Percentiles rank a stretch among this genome's conserved stretches.
phyloP scores from a whole-genome alignment of 2,113 vertebrate species.

The Cariama cristata region DNA sequence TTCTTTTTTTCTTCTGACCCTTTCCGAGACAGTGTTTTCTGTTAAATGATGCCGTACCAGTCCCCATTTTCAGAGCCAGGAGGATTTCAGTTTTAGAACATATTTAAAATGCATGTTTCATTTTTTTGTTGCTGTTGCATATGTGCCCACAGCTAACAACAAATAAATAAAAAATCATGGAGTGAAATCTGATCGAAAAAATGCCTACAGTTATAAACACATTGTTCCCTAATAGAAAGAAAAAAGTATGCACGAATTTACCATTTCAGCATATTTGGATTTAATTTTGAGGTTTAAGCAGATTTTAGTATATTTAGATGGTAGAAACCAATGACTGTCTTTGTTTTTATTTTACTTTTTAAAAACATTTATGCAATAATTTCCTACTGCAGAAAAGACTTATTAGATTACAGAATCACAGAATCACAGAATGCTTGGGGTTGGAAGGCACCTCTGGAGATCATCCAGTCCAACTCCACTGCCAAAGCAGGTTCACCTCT shows the following conservation, averaged over 20 bases:
- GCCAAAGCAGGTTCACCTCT: too few species aligned
- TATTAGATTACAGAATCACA: neutral
- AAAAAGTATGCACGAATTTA: neutral
- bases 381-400: neutral
- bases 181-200: constrained; percentile 44
- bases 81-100: neutral
- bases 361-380: neutral
- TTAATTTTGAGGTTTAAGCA: constrained; percentile 14
- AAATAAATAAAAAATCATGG: constrained; percentile 22
- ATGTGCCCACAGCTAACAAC: neutral
- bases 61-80: neutral
- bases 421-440: too few species aligned
- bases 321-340: neutral
- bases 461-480: too few species aligned
- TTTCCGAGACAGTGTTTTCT: neutral
- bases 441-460: too few species aligned
- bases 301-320: neutral
- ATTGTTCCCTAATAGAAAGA: neutral
- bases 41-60: neutral
- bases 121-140: neutral
- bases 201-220: constrained; percentile 21
- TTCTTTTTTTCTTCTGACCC: neutral
- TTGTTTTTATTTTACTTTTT: constrained; percentile 8
- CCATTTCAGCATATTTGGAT: neutral
- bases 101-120: neutral